Percentiles rank a stretch among this genome's conserved stretches.
Conservation (phyloP, 2,888 invertebrate species). For the Polymixis flavicincta region DNA sequence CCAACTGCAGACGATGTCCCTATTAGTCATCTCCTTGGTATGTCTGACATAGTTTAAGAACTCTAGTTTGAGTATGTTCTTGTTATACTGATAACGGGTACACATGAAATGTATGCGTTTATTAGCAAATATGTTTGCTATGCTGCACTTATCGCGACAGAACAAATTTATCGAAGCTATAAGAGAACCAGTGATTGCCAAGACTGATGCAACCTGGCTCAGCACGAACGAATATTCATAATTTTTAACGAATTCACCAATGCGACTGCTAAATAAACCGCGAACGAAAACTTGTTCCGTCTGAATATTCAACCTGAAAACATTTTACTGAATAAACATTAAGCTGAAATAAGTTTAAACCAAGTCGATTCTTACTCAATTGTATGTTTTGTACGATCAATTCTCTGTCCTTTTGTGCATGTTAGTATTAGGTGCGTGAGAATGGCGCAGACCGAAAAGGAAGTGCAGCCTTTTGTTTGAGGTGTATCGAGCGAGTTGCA, state of each 20-base stretch:
- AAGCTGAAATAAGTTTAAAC: background rate
- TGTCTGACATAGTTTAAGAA: background rate
- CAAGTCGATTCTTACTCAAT: background rate
- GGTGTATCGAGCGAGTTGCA: constrained; percentile 57
- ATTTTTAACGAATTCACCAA: constrained; percentile 15
- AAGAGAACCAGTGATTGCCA: background rate
- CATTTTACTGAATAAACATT: background rate
- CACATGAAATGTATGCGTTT: background rate
- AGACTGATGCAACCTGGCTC: background rate
- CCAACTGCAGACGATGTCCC: background rate
- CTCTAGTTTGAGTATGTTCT: background rate
- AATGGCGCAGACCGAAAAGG: constrained; percentile 39
- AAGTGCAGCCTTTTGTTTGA: constrained; percentile 63
- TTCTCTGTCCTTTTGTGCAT: constrained; percentile 2
- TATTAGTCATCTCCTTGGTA: background rate
- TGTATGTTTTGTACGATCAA: background rate
- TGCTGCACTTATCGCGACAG: background rate
- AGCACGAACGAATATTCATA: constrained; percentile 11
- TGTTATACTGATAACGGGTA: background rate
- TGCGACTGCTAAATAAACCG: background rate
- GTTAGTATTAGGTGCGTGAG: constrained; percentile 37
- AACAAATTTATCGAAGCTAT: background rate
- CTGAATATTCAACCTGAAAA: constrained; percentile 2
- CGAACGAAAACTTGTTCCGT: constrained; percentile 23
- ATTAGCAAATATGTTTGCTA: background rate